Conservation (phyloP, 2,888 invertebrate species). For the Leucophenga montana region DNA sequence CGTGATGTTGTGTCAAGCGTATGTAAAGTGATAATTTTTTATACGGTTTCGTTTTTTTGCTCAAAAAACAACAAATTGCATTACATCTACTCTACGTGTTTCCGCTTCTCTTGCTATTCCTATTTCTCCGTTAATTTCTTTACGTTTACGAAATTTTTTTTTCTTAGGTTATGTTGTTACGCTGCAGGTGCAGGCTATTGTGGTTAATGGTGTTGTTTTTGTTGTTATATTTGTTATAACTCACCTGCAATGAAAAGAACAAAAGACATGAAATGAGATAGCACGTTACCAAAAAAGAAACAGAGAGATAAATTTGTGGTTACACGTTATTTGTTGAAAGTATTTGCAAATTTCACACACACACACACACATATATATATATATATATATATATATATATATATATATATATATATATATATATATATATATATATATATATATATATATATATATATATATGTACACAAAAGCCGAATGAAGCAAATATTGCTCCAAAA, state of each 20-base stretch:
- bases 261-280: neutral
- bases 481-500: too few species aligned
- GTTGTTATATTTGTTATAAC: too few species aligned
- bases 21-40: conserved; percentile 37
- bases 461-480: too few species aligned
- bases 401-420: too few species aligned
- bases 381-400: too few species aligned
- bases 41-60: conserved; percentile 25
- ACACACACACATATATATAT: too few species aligned
- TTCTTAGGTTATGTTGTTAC: neutral
- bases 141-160: neutral
- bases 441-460: too few species aligned
- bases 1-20: conserved; percentile 37
- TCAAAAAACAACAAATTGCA: neutral
- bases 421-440: too few species aligned
- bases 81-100: neutral
- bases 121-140: neutral
- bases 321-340: conserved; percentile 1
- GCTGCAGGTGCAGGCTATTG: neutral
- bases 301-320: neutral
- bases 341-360: conserved; percentile 5
- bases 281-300: neutral
- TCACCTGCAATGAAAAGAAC: conserved; percentile 23
- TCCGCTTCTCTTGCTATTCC: neutral
- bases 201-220: neutral